Evolutionary conservation across 2,797 vertebrate genomes (phyloP), one percentile per base, ranked within the genome.

Genomic region (Psittacula derbiana): DNA sequence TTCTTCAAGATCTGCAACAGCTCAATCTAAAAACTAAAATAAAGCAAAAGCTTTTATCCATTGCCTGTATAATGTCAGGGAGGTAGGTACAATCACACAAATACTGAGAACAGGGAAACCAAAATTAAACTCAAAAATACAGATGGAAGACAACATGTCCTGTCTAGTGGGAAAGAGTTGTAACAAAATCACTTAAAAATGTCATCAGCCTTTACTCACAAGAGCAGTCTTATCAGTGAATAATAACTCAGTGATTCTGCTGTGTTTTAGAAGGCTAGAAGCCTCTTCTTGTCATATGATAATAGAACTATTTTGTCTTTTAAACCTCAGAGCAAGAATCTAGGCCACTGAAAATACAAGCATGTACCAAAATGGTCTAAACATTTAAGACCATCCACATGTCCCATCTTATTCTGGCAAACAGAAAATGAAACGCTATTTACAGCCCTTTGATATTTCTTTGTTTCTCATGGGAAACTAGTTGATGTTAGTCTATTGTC

Each of bases 401-500:
- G n/a, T 74, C 61, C 47, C 92, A 70, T 90, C 53, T 95, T 94
- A 73, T 93, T 94, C 75, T 93, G 58, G 70, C 83, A 97, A 95
- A 91, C 50, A 88, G 78, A 95, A 96, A 83, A 88, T 43, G 5
- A 66, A 96, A 57, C 72, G 60, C 50, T 95, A 41, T 88, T 95
- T 94, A 75, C 44, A 91, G 47, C 50, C 64, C 64, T 86, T 94
- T 91, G 75, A 65, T 92, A 95, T 76, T 84, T 76, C 86, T 84
- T 93, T 91, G 74, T 91, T 96, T 93, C 94, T 97, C 95, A 95
- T 85, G 96, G 94, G 95, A 97, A 96, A 94, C 73, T 30, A 46
- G 30, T 47, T 78, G 78, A 50, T 70, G 79, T 31, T 92, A n/a
- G 70, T 72, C 80, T 87, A 57, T 62, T 90, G 92, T 76, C 91